Conservation (phyloP, 2,797 vertebrate genomes). For the Neosilurus hyrtlii region DNA sequence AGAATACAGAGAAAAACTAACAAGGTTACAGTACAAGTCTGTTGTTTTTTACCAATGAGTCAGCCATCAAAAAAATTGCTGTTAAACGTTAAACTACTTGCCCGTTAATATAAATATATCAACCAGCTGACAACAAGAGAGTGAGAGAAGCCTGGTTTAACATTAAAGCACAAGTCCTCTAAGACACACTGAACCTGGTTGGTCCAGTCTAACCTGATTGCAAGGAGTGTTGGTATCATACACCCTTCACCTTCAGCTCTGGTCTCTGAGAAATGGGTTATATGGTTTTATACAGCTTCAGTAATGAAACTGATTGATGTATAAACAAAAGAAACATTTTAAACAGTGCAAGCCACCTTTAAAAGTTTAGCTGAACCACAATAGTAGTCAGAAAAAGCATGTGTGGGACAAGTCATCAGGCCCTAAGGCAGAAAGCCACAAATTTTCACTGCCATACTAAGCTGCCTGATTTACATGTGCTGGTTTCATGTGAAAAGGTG, state of each 20-base stretch:
- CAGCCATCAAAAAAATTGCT: background rate
- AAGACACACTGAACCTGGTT: conserved; percentile 50
- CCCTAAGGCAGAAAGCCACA: background rate
- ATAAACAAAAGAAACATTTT: background rate
- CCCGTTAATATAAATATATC: background rate
- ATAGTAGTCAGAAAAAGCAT: background rate
- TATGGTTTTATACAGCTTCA: background rate
- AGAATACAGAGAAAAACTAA: background rate
- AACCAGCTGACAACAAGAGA: background rate
- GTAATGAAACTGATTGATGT: background rate
- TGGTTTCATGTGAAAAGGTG: conserved; percentile 25
- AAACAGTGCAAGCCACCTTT: background rate
- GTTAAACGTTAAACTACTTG: conserved; percentile 40
- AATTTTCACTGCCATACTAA: background rate
- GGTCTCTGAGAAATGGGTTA: no score
- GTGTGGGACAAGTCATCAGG: no score
- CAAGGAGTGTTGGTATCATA: background rate
- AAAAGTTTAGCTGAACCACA: no score
- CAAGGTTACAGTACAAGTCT: background rate
- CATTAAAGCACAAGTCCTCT: conserved; percentile 2
- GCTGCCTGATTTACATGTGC: conserved; percentile 6
- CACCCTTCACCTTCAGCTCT: conserved; percentile 35
- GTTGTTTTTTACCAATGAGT: conserved; percentile 5
- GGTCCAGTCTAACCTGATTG: conserved; percentile 55
- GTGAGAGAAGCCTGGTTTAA: background rate